Conservation (phyloP, 2,797 vertebrate genomes). For the Gadopsis bispinosus region DNA sequence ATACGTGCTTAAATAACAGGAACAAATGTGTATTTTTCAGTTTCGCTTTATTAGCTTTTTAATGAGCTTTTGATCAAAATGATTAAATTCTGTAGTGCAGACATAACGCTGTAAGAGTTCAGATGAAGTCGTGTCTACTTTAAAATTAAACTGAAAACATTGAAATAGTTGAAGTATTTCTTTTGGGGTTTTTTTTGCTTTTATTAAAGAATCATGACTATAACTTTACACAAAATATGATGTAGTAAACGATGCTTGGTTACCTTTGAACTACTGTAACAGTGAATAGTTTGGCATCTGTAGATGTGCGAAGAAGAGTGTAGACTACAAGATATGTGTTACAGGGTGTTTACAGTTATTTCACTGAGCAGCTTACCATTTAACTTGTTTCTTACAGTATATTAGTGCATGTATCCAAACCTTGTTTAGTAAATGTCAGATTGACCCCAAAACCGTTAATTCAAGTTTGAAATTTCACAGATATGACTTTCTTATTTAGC, state of each 20-base stretch:
- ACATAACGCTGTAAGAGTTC: conserved; percentile 15
- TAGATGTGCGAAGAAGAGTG: conserved; percentile 3
- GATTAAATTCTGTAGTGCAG: conserved; percentile 25
- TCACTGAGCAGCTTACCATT: background rate
- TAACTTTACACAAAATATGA: conserved; percentile 1
- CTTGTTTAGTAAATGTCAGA: conserved; percentile 7
- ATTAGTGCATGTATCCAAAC: background rate
- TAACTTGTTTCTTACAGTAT: conserved; percentile 1
- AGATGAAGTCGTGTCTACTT: background rate
- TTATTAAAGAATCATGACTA: conserved; percentile 10
- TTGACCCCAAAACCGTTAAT: background rate
- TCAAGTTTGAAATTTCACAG: background rate
- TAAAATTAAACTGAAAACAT: too few species aligned
- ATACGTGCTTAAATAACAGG: conserved; percentile 24
- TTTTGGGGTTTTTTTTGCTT: conserved; percentile 6
- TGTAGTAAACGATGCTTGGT: conserved; percentile 6
- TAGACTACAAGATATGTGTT: background rate
- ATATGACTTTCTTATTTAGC: background rate
- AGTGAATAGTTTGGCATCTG: background rate
- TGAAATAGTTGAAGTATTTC: conserved; percentile 10
- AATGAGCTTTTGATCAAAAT: conserved; percentile 41
- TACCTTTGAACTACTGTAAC: conserved; percentile 8
- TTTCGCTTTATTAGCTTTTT: conserved; percentile 50
- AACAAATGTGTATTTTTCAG: conserved; percentile 32
- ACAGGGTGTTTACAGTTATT: background rate